Evolutionary conservation across 2,797 vertebrate genomes (phyloP).

Genomic region (Phataginus tetradactyla): DNA sequence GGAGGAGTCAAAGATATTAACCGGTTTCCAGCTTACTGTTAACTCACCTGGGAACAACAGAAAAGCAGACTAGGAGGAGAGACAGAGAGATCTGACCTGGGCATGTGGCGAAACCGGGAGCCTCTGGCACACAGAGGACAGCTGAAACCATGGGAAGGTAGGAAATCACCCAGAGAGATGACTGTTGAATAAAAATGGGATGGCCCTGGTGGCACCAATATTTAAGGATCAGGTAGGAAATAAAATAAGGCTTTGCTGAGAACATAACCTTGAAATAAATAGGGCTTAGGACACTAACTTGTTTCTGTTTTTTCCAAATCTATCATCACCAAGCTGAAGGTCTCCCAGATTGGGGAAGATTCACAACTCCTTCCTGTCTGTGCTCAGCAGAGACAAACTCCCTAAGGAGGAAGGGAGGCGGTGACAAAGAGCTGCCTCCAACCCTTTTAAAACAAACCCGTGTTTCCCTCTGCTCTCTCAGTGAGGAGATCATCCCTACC

Average conservation of each 20-base stretch:
- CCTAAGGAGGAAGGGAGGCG: not conserved
- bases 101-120: not conserved
- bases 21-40: not conserved
- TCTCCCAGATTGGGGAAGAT: not conserved
- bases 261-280: not conserved
- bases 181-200: not conserved
- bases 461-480: not conserved
- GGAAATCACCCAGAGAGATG: not conserved
- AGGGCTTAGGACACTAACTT: not conserved
- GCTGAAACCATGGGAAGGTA: not conserved
- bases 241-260: constrained; percentile 7
- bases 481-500: not conserved
- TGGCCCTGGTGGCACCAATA: not conserved
- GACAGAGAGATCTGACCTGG: not conserved
- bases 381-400: not conserved
- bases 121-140: not conserved
- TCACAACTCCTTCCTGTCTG: not conserved
- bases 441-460: not conserved
- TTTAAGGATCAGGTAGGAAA: constrained; percentile 29
- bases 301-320: not conserved
- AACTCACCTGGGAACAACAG: no score
- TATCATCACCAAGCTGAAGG: not conserved
- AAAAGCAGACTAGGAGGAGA: not conserved
- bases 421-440: not conserved
- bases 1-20: not conserved